These are phyloP conservation scores for Prochilodus magdalenae DNA, from an alignment of 2,113 vertebrate species.

Conservation along the genomic window DNA sequence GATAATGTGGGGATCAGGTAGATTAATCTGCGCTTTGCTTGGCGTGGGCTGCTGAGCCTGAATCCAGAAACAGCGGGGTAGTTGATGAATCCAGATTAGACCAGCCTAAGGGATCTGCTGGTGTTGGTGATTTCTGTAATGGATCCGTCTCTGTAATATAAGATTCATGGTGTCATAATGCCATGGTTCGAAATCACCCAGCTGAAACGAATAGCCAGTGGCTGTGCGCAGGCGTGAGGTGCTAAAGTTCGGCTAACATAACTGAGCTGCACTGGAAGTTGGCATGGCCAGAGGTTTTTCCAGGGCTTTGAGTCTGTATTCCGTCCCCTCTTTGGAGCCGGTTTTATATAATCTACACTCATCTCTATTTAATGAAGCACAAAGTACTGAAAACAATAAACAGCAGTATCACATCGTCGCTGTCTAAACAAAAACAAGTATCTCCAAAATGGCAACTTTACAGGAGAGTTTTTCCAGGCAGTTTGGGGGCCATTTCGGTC, in stretches of 20 bases:
- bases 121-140: constrained; percentile 4
- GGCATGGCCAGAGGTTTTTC: neutral
- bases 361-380: neutral
- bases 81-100: neutral
- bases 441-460: too few relatives aligned
- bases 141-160: neutral
- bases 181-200: neutral
- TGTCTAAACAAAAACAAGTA: too few relatives aligned
- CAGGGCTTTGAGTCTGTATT: neutral
- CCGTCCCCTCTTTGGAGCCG: too few relatives aligned
- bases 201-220: neutral
- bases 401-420: too few relatives aligned
- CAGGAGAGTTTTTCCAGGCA: too few relatives aligned
- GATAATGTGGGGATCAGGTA: neutral
- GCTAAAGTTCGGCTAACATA: neutral
- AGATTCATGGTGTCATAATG: neutral
- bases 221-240: neutral
- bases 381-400: neutral
- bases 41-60: constrained; percentile 1
- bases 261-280: neutral
- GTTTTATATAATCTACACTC: neutral
- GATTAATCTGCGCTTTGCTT: neutral
- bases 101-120: constrained; percentile 2
- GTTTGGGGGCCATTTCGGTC: too few relatives aligned
- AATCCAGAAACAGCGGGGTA: constrained; percentile 3